Conservation (phyloP, 1,140 invertebrate genomes). For the Chrysoperla carnea region DNA sequence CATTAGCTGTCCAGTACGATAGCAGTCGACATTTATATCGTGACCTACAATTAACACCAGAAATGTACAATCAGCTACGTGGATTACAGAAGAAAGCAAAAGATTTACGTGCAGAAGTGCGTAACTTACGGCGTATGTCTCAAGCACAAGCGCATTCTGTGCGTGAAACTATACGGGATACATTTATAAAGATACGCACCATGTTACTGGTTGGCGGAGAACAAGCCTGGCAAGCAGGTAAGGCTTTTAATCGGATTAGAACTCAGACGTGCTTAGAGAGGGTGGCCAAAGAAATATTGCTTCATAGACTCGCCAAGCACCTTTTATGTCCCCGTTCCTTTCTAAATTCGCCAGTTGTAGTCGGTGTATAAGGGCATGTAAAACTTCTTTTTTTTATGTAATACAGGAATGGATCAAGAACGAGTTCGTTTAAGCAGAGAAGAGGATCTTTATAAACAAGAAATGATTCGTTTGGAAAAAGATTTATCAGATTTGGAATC, state of each 20-base stretch:
- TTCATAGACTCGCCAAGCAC: no score
- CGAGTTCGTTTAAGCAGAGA: constrained; percentile 48
- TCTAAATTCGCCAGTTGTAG: no score
- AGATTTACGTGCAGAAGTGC: constrained; percentile 75
- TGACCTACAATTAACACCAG: constrained; percentile 54
- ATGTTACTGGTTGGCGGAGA: constrained; percentile 46
- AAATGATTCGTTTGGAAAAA: constrained; percentile 78
- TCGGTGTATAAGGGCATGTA: not conserved
- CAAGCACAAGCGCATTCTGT: constrained; percentile 81
- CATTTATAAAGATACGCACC: constrained; percentile 66
- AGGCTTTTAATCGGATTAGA: not conserved
- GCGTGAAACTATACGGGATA: constrained; percentile 76
- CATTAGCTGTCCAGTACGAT: constrained; percentile 47
- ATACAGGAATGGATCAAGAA: constrained; percentile 34
- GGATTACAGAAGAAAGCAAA: constrained; percentile 77
- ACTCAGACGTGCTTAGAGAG: no score
- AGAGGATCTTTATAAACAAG: constrained; percentile 78
- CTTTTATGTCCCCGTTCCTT: no score
- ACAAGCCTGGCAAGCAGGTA: constrained; percentile 21
- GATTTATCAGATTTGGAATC: constrained; percentile 86
- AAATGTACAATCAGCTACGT: constrained; percentile 72
- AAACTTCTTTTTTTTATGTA: not conserved
- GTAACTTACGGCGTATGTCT: constrained; percentile 72
- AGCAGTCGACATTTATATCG: constrained; percentile 29
- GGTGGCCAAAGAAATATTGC: constrained; percentile 25